Conservation (phyloP, 2,888 invertebrate genomes). For the Limenitis camilla region DNA sequence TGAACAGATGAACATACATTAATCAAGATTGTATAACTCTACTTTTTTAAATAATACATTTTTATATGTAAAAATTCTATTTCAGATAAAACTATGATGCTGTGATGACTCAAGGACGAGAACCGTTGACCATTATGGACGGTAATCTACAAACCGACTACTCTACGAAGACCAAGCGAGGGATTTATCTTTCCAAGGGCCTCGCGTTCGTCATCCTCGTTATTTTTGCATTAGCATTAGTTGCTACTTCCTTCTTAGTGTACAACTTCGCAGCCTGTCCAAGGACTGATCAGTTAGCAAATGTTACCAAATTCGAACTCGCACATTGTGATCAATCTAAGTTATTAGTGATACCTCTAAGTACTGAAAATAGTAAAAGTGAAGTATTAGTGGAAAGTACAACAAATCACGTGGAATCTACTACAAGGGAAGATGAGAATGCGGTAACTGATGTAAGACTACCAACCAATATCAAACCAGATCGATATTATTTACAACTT, state of each 20-base stretch:
- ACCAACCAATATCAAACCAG: slow-evolving; percentile 76
- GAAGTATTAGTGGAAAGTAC: slow-evolving; percentile 51
- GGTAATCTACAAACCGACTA: slow-evolving; percentile 76
- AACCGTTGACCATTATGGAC: slow-evolving; percentile 75
- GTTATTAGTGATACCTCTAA: slow-evolving; percentile 56
- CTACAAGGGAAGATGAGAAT: slow-evolving; percentile 31
- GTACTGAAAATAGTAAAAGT: slow-evolving; percentile 54
- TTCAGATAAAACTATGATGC: slow-evolving; percentile 63
- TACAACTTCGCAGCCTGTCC: slow-evolving; percentile 84
- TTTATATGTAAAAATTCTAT: slow-evolving; percentile 1
- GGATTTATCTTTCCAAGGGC: slow-evolving; percentile 78
- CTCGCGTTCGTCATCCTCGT: slow-evolving; percentile 76
- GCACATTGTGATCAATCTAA: slow-evolving; percentile 60
- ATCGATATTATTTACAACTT: no score
- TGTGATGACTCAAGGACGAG: slow-evolving; percentile 67
- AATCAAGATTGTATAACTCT: no score
- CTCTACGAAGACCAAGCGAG: slow-evolving; percentile 75
- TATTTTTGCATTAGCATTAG: slow-evolving; percentile 77
- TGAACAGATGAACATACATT: no score
- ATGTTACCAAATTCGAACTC: slow-evolving; percentile 63
- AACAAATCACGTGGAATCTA: slow-evolving; percentile 29
- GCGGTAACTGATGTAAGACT: slow-evolving; percentile 76
- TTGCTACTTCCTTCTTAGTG: slow-evolving; percentile 83
- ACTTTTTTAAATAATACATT: no score
- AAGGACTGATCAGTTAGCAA: slow-evolving; percentile 59